phyloP scores from a whole-genome alignment of 2,888 invertebrate species.

The Lasioglossum leucozonium region DNA sequence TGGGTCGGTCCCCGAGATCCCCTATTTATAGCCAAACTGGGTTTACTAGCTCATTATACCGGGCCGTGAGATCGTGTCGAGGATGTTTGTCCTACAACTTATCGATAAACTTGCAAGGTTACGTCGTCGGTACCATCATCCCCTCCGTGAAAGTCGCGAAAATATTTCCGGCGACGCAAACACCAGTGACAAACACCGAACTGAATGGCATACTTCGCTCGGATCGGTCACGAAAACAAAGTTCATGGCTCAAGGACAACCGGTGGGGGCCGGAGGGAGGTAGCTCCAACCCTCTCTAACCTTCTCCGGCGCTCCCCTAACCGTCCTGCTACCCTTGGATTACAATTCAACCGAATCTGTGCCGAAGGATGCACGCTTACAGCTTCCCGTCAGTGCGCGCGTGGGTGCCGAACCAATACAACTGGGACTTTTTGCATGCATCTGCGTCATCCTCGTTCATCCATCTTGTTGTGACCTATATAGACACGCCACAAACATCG shows the following conservation, averaged over 20 bases:
- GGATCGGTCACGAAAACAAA: background rate
- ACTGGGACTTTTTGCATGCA: slow-evolving; percentile 29
- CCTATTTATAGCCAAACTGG: slow-evolving; percentile 6
- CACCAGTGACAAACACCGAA: background rate
- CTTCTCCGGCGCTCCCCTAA: background rate
- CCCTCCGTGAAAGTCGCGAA: background rate
- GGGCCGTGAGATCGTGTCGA: background rate
- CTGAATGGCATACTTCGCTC: background rate
- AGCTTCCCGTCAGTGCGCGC: slow-evolving; percentile 7
- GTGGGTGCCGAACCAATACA: slow-evolving; percentile 49
- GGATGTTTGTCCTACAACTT: slow-evolving; percentile 1
- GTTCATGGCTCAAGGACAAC: slow-evolving; percentile 10
- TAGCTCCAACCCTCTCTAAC: background rate
- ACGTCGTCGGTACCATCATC: background rate
- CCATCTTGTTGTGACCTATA: slow-evolving; percentile 48
- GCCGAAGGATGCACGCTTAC: background rate
- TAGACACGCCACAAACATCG: slow-evolving; percentile 27
- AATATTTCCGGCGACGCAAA: slow-evolving; percentile 16
- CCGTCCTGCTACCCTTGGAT: background rate
- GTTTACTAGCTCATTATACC: background rate
- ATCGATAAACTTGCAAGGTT: background rate
- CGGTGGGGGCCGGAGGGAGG: background rate
- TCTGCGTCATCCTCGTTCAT: slow-evolving; percentile 57
- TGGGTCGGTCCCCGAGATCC: background rate
- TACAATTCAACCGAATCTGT: slow-evolving; percentile 7